Evolutionary conservation across 2,797 vertebrate species (phyloP).

Genomic region (Pangasius larnaudii): DNA sequence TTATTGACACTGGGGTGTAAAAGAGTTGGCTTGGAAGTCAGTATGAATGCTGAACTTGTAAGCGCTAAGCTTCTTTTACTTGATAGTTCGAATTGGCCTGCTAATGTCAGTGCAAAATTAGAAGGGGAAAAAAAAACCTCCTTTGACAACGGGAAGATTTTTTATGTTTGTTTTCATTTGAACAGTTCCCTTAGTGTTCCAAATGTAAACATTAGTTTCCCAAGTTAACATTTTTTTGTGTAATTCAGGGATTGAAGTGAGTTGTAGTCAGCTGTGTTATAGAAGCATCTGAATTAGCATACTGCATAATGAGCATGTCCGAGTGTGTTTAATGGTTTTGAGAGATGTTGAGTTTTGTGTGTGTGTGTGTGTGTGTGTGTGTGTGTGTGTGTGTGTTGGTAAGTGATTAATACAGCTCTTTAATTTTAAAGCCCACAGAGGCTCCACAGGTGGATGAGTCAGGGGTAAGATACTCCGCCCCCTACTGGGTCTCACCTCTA

Average conservation of each 20-base stretch:
- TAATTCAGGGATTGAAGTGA: not conserved
- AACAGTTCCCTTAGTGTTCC: not conserved
- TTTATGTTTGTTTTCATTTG: not conserved
- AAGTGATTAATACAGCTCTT: slow-evolving; percentile 88
- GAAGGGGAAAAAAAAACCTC: no score
- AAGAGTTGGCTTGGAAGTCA: no score
- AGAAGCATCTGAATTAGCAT: slow-evolving; percentile 25
- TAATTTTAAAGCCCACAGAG: slow-evolving; percentile 99
- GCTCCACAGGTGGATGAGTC: slow-evolving; percentile 95
- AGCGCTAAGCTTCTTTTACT: not conserved
- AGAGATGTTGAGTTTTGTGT: not conserved
- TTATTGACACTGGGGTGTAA: not conserved
- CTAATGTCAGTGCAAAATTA: not conserved
- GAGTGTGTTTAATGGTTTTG: slow-evolving; percentile 43
- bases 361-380: slow-evolving; percentile 11
- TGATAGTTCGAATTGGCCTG: not conserved
- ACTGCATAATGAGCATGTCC: slow-evolving; percentile 2
- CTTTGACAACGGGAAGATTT: not conserved
- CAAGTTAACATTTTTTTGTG: not conserved
- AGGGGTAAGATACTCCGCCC: slow-evolving; percentile 92
- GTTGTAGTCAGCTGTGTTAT: not conserved
- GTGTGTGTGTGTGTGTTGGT: slow-evolving; percentile 9
- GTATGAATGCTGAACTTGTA: not conserved
- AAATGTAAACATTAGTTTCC: not conserved
- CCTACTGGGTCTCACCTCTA: slow-evolving; percentile 57